Evolutionary conservation across 2,113 vertebrate genomes (phyloP).

Genomic region (Anseranas semipalmata): DNA sequence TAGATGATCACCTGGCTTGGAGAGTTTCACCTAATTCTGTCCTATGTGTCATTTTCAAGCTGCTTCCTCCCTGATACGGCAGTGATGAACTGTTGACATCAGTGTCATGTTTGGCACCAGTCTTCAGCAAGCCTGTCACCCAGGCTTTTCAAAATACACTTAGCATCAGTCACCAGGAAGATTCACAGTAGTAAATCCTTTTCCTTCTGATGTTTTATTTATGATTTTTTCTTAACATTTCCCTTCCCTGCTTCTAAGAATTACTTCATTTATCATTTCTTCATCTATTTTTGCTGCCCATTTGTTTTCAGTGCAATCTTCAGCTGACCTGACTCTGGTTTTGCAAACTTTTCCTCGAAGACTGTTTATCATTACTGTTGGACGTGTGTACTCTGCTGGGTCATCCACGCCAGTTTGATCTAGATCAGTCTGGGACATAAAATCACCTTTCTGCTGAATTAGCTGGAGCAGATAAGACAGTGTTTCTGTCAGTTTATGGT

Average conservation of each 20-base stretch:
- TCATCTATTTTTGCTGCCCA: not conserved
- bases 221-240: not conserved
- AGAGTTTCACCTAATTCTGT: not conserved
- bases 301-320: not conserved
- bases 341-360: not conserved
- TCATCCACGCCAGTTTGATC: not conserved
- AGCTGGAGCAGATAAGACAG: not conserved
- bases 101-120: rapidly evolving
- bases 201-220: not conserved
- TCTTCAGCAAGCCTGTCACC: not conserved
- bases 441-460: constrained; percentile 1
- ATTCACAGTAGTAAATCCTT: not conserved
- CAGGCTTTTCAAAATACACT: not conserved
- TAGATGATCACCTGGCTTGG: not conserved
- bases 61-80: not conserved
- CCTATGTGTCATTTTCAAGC: not conserved
- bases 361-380: rapidly evolving
- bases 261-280: not conserved
- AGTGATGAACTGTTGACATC: not conserved
- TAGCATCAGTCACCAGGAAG: not conserved
- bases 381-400: not conserved
- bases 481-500: not conserved
- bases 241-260: not conserved
- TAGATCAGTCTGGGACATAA: not conserved
- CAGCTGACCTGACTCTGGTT: not conserved